Base-by-base conservation (phyloP, 2,888 invertebrate species). In the Tipula confusa region DNA sequence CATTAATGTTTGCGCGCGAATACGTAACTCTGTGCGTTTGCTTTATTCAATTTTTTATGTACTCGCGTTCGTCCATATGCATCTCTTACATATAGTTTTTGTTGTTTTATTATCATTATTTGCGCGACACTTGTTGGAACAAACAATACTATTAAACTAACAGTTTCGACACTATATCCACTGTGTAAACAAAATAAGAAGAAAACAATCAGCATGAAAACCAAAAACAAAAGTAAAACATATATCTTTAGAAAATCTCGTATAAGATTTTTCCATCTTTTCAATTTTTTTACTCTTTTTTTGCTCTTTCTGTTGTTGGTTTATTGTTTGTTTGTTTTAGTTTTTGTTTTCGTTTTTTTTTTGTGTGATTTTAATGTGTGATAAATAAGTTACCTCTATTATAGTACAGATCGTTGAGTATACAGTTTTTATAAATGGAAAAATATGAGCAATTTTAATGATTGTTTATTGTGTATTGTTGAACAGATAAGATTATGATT, bases 91-190 rank as follows among this genome's bases (percentile, higher is more conserved):
- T n/a, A 82, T 82, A 15, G 36, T 36, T 82, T n/a, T 82, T 82
- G 82, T 82, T 82, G 31, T 80, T 43, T 83, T 83, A 15, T 43
- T 29, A 1, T 82, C n/a, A 43, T 82, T 83, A 82, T 84, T 83
- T 83, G 83, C 83, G 84, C 84, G 84, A 84, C 84, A 84, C 84
- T 84, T 84, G 84, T 84, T 84, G 82, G 82, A 83, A 84, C 84
- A 84, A 84, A 84, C 84, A 84, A 84, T 84, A 84, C 83, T 82
- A 82, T 79, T 82, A 82, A 83, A 79, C 83, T 83, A 84, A 83
- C 84, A 84, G 83, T 84, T 84, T 83, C 83, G 83, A 84, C 84
- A 84, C 84, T 83, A 83, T 81, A 64, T 64, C 24, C 64, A 64
- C 64, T 24, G 64, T 64, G 64, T 64, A 64, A 64, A 64, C 64